Base-by-base conservation (phyloP, 2,888 invertebrate species). In the Reticulitermes lucifugus region DNA sequence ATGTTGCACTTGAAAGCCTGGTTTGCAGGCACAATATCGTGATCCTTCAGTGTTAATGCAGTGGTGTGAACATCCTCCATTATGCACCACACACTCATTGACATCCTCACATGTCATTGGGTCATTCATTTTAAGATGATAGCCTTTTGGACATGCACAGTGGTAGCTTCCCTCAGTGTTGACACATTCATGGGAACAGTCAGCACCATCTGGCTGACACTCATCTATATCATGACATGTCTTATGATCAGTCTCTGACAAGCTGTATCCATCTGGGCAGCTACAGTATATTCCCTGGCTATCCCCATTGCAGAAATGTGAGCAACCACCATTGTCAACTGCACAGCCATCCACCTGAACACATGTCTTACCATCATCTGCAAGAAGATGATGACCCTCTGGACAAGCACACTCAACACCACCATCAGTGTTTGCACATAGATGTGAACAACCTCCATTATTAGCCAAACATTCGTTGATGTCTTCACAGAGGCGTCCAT, bases 401-500 rank as follows among this genome's bases (percentile, higher is more conserved):
- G 90, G 91, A 88, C 92, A 92, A 6, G 90, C 89, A 79, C 92
- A 91, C 81, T 90, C 90, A 25, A 90, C 89, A 4, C 90, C 88
- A 3, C 90, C 90, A 1, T 90, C 89, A 5, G 88, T 89, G 83
- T 90, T 89, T 5, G 89, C 89, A 84, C 90, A 89, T 79, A 90
- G 86, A 86, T 92, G 92, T 21, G 91, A 92, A 89, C 94, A 94
- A n/a, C 93, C 93, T 1, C 93, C 93, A 87, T 94, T 93, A 21
- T 51, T 83, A 70, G 22, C 83, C 81, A 83, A 88, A 87, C 92
- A 92, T 87, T 92, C 92, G 88, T 92, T 91, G 12, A 91, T 89
- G 88, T 90, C 90, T 29, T 81, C 83, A 55, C 87, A 87, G 12
- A 83, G 79, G 29, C 55, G 85, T 25, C 75, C 79, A 70, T 87